Percentiles rank a stretch among this genome's conserved stretches.
Evolutionary conservation across 2,888 invertebrate genomes (phyloP).

Genomic region (Torymus aiolomorphi): DNA sequence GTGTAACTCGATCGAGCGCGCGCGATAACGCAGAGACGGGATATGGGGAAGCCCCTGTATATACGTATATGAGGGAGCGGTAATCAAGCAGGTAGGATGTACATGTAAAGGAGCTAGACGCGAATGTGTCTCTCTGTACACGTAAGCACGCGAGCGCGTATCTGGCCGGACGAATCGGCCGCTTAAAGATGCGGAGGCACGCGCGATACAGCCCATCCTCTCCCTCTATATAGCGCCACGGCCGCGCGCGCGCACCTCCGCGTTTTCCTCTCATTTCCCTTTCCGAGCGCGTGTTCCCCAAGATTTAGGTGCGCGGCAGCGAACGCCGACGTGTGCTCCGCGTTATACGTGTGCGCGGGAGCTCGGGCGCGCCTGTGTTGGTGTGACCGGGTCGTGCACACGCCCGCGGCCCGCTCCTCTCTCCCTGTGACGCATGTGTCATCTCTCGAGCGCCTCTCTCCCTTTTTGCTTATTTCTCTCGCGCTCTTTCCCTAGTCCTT

Average conservation of each 20-base stretch:
- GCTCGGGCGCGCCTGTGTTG: background rate
- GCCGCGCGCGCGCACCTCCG: background rate
- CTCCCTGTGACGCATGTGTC: background rate
- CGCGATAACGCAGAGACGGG: conserved; percentile 14
- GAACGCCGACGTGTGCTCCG: conserved; percentile 3
- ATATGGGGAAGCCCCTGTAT: background rate
- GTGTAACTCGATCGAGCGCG: conserved; percentile 36
- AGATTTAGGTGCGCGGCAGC: conserved; percentile 41
- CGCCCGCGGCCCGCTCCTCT: conserved; percentile 5
- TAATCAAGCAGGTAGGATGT: conserved; percentile 15
- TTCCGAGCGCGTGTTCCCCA: conserved; percentile 50
- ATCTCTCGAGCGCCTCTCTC: too few relatives aligned
- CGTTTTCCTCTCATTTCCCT: conserved; percentile 50
- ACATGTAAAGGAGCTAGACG: background rate
- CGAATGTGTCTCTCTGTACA: background rate
- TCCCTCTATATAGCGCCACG: background rate
- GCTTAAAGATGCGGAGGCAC: conserved; percentile 67
- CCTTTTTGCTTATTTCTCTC: too few relatives aligned
- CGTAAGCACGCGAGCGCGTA: conserved; percentile 5
- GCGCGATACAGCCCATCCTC: conserved; percentile 62
- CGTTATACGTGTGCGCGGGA: background rate
- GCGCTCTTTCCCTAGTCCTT: too few relatives aligned
- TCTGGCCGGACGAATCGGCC: conserved; percentile 38
- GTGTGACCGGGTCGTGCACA: conserved; percentile 27
- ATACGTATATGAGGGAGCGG: background rate